Percentiles rank a stretch among this genome's conserved stretches.
These are phyloP conservation scores for Thymelicus sylvestris DNA, from an alignment of 2,888 invertebrate genomes.

Conservation along the genomic window DNA sequence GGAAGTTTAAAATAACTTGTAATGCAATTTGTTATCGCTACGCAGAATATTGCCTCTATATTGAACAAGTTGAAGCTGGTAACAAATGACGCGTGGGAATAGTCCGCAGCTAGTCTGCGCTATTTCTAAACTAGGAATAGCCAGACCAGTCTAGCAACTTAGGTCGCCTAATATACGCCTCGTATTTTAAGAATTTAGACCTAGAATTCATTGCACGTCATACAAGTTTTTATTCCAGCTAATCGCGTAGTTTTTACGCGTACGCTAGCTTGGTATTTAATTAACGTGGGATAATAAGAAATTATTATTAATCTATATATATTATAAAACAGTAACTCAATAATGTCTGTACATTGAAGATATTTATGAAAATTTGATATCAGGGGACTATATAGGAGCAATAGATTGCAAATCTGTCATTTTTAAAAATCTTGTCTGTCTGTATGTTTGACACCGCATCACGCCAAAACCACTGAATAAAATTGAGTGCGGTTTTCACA, in stretches of 20 bases:
- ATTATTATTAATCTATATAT: too few species aligned
- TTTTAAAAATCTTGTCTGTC: too few species aligned
- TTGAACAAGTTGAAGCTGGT: conserved; percentile 42
- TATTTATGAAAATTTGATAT: too few species aligned
- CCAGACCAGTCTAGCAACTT: conserved; percentile 6
- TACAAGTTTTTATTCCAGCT: neutral
- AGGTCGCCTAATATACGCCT: conserved; percentile 3
- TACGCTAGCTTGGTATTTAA: neutral
- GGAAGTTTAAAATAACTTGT: conserved; percentile 29
- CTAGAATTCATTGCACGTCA: conserved; percentile 11
- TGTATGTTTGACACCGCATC: too few species aligned
- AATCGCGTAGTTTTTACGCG: neutral
- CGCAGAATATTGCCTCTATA: conserved; percentile 36
- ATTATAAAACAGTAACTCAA: too few species aligned
- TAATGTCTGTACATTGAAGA: too few species aligned
- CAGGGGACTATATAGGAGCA: too few species aligned
- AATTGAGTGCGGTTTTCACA: too few species aligned
- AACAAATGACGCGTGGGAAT: conserved; percentile 53
- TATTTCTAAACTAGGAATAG: conserved; percentile 48
- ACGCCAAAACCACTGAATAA: too few species aligned
- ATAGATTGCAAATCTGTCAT: too few species aligned
- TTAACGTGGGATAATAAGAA: conserved; percentile 8
- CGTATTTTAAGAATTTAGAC: conserved; percentile 11
- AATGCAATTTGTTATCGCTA: conserved; percentile 32
- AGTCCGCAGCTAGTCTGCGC: conserved; percentile 49